Evolutionary conservation across 2,888 invertebrate species (phyloP).

Genomic region (Rugalucina vietnamica): DNA sequence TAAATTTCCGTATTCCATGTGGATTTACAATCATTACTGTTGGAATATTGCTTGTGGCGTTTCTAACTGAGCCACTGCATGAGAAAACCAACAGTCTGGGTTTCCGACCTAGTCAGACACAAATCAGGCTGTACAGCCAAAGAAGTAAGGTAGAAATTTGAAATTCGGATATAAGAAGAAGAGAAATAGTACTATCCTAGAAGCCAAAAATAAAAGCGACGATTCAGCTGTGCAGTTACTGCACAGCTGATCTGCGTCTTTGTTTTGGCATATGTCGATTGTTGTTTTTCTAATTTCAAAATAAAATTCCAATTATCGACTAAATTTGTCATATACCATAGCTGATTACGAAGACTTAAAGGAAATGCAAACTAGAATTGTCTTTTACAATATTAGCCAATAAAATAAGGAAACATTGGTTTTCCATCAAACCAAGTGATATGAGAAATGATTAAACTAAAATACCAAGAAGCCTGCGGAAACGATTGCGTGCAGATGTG

Average conservation of each 20-base stretch:
- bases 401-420: not conserved
- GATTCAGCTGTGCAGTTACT: too few relatives aligned
- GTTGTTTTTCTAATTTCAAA: not conserved
- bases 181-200: too few relatives aligned
- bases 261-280: too few relatives aligned
- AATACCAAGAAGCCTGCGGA: not conserved
- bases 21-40: not conserved
- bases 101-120: too few relatives aligned
- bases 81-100: too few relatives aligned
- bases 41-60: not conserved
- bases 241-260: too few relatives aligned
- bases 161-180: too few relatives aligned
- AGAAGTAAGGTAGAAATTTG: too few relatives aligned
- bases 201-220: too few relatives aligned
- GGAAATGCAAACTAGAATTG: not conserved
- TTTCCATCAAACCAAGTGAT: not conserved
- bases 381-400: not conserved
- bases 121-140: too few relatives aligned
- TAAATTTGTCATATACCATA: not conserved
- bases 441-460: not conserved
- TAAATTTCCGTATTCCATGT: not conserved
- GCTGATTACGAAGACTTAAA: not conserved
- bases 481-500: not conserved
- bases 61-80: too few relatives aligned
- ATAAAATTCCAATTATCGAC: not conserved